phyloP scores from a whole-genome alignment of 2,113 vertebrate species.

The Connochaetes taurinus region DNA sequence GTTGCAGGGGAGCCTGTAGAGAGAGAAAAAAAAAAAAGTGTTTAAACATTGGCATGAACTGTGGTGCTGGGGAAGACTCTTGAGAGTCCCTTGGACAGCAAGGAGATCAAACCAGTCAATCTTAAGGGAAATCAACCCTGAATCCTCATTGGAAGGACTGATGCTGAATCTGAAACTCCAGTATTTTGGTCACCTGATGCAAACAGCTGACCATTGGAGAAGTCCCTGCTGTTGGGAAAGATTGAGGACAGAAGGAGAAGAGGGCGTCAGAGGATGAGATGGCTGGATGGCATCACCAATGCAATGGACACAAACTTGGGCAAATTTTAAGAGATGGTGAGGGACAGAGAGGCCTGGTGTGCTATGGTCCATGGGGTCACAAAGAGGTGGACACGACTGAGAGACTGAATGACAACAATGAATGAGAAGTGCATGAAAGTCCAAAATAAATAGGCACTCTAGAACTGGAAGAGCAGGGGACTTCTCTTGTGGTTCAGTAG shows the following conservation, averaged over 20 bases:
- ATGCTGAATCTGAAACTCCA: background rate
- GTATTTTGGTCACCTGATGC: background rate
- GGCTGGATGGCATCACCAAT: background rate
- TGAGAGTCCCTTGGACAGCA: background rate
- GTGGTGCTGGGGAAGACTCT: background rate
- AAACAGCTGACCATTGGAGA: background rate
- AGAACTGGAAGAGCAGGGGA: background rate
- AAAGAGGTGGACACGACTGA: background rate
- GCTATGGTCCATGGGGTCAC: background rate
- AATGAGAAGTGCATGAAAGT: background rate
- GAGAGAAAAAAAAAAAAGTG: background rate
- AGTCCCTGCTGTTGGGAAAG: background rate
- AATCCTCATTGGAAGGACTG: background rate
- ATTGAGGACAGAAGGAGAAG: background rate
- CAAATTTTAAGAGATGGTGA: background rate
- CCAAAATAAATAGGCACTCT: background rate
- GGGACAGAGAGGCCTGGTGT: background rate
- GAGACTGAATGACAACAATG: background rate
- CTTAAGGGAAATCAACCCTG: background rate
- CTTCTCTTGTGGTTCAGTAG: background rate
- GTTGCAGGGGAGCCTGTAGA: slow-evolving; percentile 22
- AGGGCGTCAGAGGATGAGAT: background rate
- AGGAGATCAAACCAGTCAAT: background rate
- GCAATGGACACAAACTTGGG: background rate
- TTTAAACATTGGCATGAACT: background rate